These are phyloP conservation scores for Ormia ochracea DNA, from an alignment of 2,888 invertebrate genomes.

Conservation along the genomic window DNA sequence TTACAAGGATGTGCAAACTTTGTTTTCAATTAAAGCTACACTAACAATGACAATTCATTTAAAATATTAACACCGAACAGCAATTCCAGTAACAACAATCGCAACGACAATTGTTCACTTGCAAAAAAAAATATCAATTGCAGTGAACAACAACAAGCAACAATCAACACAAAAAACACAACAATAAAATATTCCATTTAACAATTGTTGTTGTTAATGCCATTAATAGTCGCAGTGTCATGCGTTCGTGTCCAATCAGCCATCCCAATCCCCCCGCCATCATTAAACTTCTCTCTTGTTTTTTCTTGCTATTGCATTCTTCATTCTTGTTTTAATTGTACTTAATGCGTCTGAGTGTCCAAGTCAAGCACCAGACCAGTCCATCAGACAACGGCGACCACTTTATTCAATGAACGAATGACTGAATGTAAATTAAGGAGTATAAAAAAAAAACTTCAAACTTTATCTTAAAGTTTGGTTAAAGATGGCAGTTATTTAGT, in stretches of 20 bases:
- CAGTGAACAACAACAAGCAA: no score
- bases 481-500: conserved; percentile 44
- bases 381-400: conserved; percentile 10
- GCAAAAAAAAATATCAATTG: conserved; percentile 46
- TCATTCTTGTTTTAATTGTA: conserved; percentile 50
- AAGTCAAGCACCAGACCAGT: conserved; percentile 10
- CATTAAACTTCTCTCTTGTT: conserved; percentile 8
- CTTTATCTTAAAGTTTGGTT: conserved; percentile 37
- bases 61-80: conserved; percentile 31
- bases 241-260: not conserved
- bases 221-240: conserved; percentile 20
- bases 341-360: conserved; percentile 48
- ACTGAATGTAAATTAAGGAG: not conserved
- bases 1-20: not conserved
- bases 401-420: conserved; percentile 38
- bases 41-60: conserved; percentile 25
- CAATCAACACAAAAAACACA: conserved; percentile 31
- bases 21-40: conserved; percentile 1
- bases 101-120: conserved; percentile 14
- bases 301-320: not conserved
- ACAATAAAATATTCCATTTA: conserved; percentile 38
- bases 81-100: not conserved
- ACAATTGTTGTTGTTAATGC: conserved; percentile 19
- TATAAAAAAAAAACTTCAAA: conserved; percentile 21
- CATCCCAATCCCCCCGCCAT: not conserved